These are phyloP conservation scores for Apotomis betuletana DNA, from an alignment of 2,888 invertebrate species.

Conservation along the genomic window DNA sequence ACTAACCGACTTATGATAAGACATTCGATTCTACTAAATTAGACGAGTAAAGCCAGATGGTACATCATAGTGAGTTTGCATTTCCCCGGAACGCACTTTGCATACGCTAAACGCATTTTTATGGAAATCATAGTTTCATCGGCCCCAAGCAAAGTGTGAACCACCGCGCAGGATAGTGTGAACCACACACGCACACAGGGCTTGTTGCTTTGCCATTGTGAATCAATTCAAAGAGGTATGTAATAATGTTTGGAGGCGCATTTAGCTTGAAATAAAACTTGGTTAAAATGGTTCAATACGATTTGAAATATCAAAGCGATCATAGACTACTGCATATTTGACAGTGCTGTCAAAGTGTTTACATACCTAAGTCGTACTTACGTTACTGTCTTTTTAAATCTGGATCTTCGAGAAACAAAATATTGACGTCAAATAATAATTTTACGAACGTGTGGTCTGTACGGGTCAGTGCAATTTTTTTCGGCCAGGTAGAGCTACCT, in stretches of 20 bases:
- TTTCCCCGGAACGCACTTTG: constrained; percentile 19
- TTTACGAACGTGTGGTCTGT: constrained; percentile 26
- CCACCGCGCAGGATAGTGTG: neutral
- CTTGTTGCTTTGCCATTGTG: neutral
- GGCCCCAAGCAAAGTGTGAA: constrained; percentile 11
- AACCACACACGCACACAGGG: neutral
- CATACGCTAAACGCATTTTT: constrained; percentile 35
- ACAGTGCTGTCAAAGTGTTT: too few relatives aligned
- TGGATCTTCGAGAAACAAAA: neutral
- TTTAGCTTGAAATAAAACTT: too few relatives aligned
- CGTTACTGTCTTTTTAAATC: too few relatives aligned
- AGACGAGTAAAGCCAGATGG: neutral
- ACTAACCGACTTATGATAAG: neutral
- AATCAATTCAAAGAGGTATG: too few relatives aligned
- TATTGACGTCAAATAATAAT: neutral
- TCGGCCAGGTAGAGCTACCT: constrained; percentile 39
- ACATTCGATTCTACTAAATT: neutral
- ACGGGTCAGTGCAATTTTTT: constrained; percentile 37
- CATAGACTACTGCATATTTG: too few relatives aligned
- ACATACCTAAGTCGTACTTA: too few relatives aligned
- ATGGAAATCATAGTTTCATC: constrained; percentile 26
- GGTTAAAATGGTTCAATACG: too few relatives aligned
- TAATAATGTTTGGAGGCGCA: too few relatives aligned
- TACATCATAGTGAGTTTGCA: constrained; percentile 2
- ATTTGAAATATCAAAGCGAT: too few relatives aligned